Percentiles rank a stretch among this genome's conserved stretches.
Conservation (phyloP, 1,140 invertebrate genomes). For the Lutraria rhynchaena region DNA sequence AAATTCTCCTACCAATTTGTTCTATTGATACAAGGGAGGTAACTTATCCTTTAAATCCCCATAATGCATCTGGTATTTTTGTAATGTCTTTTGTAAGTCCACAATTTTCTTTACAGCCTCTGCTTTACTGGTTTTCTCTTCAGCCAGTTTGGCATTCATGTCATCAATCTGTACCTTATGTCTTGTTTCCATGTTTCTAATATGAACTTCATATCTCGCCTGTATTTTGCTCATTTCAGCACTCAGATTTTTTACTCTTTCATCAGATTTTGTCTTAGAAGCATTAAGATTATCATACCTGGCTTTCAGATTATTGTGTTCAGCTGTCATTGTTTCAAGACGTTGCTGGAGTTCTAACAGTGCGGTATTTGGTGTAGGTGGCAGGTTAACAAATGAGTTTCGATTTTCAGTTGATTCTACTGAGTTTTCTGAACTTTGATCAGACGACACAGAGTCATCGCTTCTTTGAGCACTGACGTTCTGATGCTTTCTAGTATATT, state of each 20-base stretch:
- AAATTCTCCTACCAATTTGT: too few species aligned
- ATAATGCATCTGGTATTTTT: slow-evolving; percentile 71
- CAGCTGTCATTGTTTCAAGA: slow-evolving; percentile 43
- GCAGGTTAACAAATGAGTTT: not conserved
- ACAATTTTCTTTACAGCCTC: slow-evolving; percentile 69
- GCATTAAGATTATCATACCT: slow-evolving; percentile 36
- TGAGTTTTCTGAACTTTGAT: slow-evolving; percentile 46
- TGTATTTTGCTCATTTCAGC: slow-evolving; percentile 62
- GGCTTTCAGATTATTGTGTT: slow-evolving; percentile 19
- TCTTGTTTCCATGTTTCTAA: slow-evolving; percentile 55
- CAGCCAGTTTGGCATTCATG: slow-evolving; percentile 54
- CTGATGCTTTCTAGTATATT: slow-evolving; percentile 29
- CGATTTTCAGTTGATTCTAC: not conserved
- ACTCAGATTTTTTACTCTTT: slow-evolving; percentile 57
- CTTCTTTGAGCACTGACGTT: slow-evolving; percentile 12
- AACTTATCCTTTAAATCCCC: slow-evolving; percentile 61
- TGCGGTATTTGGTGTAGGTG: slow-evolving; percentile 25
- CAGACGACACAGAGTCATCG: slow-evolving; percentile 37
- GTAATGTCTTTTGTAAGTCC: slow-evolving; percentile 64
- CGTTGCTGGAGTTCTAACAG: slow-evolving; percentile 43
- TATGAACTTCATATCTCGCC: slow-evolving; percentile 59
- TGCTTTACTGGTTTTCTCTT: slow-evolving; percentile 54
- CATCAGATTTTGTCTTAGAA: slow-evolving; percentile 56
- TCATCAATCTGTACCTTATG: slow-evolving; percentile 57
- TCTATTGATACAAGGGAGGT: slow-evolving; percentile 46